A percentile compares a stretch with the other conserved stretches of the same genome.
phyloP scores from a whole-genome alignment of 2,797 vertebrate species.

The Esox lucius region DNA sequence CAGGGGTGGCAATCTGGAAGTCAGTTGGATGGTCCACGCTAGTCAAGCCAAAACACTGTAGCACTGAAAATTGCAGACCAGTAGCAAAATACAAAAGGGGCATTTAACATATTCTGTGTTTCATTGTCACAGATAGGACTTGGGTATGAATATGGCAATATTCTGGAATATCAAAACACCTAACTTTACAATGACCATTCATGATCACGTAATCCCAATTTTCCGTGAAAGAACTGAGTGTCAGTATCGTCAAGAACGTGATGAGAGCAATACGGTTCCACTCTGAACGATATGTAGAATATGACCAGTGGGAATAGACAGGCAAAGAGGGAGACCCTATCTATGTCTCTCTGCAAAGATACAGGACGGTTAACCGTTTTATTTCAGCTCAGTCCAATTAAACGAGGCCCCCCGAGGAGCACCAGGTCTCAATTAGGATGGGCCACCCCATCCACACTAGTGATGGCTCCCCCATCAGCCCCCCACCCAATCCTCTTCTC shows the following conservation, averaged over 20 bases:
- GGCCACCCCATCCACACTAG: slow-evolving; percentile 66
- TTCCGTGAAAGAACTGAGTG: slow-evolving; percentile 10
- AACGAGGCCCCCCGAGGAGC: slow-evolving; percentile 55
- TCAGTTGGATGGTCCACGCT: too few relatives aligned
- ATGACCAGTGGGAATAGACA: slow-evolving; percentile 28
- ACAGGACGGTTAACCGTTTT: slow-evolving; percentile 53
- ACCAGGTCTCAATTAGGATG: slow-evolving; percentile 65
- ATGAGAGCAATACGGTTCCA: slow-evolving; percentile 30
- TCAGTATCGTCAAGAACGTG: neutral
- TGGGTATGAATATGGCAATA: too few relatives aligned
- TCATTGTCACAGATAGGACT: too few relatives aligned
- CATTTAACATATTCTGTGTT: too few relatives aligned
- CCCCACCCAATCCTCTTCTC: slow-evolving; percentile 20
- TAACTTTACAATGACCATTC: slow-evolving; percentile 18
- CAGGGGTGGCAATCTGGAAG: too few relatives aligned
- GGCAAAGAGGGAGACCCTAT: slow-evolving; percentile 42
- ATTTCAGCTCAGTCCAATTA: slow-evolving; percentile 68
- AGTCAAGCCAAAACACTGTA: too few relatives aligned
- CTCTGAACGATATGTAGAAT: slow-evolving; percentile 34
- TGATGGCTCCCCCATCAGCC: slow-evolving; percentile 48
- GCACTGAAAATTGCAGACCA: too few relatives aligned
- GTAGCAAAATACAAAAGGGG: too few relatives aligned
- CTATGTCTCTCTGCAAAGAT: slow-evolving; percentile 59
- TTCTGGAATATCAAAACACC: too few relatives aligned
- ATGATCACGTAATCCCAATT: neutral